These are phyloP conservation scores for Zosterops hypoxanthus DNA, from an alignment of 2,113 vertebrate species.

Conservation along the genomic window DNA sequence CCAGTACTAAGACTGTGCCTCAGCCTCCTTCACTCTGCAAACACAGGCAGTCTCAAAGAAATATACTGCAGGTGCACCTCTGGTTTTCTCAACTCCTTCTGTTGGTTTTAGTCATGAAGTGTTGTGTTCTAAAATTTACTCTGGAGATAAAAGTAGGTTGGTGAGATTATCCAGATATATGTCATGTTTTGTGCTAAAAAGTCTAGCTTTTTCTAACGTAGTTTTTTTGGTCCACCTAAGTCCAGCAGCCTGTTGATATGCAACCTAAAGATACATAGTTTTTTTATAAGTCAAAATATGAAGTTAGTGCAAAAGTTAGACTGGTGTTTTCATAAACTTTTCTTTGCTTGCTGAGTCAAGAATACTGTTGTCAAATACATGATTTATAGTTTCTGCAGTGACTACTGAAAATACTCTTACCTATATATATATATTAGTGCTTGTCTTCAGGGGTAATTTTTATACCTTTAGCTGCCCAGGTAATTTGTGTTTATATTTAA, in stretches of 20 bases:
- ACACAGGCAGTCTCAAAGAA: neutral
- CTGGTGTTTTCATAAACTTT: neutral
- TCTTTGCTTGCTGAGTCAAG: neutral
- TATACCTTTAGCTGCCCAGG: neutral
- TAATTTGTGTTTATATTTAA: neutral
- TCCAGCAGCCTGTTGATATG: neutral
- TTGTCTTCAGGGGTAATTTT: neutral
- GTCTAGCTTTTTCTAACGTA: neutral
- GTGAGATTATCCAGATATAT: neutral
- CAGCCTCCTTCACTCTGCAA: neutral
- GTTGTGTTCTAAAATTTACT: neutral
- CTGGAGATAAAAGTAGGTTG: neutral
- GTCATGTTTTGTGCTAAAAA: rapidly evolving
- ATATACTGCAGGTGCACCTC: neutral
- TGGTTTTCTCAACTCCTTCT: neutral
- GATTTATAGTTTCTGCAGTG: neutral
- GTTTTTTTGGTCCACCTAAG: neutral
- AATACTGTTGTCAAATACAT: neutral
- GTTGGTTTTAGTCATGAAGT: neutral
- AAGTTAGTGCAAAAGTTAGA: neutral
- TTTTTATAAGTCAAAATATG: neutral
- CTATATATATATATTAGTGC: neutral
- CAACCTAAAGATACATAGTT: neutral
- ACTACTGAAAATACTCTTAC: neutral
- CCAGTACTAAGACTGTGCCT: neutral